These are phyloP conservation scores for Oligia fasciuncula DNA, from an alignment of 2,888 invertebrate species.

Conservation along the genomic window DNA sequence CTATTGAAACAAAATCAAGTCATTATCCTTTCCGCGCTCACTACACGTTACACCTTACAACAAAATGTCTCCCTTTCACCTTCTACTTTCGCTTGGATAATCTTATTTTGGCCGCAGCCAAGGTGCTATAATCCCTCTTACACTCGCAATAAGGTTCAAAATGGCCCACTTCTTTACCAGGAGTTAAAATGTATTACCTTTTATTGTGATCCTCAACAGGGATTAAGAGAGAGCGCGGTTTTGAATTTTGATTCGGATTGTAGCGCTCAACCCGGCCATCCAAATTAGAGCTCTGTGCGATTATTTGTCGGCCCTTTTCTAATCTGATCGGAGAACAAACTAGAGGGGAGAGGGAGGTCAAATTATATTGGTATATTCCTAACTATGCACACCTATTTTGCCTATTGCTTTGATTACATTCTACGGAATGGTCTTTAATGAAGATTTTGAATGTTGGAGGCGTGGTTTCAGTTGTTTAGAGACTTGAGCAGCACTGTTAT, in stretches of 20 bases:
- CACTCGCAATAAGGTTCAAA: conserved; percentile 76
- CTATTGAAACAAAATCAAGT: conserved; percentile 48
- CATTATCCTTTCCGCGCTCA: conserved; percentile 60
- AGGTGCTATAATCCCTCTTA: conserved; percentile 75
- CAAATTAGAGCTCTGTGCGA: conserved; percentile 82
- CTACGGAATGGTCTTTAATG: conserved; percentile 85
- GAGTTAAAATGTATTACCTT: conserved; percentile 90
- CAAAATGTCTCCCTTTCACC: conserved; percentile 90
- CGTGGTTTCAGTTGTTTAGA: conserved; percentile 79
- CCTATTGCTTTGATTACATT: conserved; percentile 88
- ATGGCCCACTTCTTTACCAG: conserved; percentile 69
- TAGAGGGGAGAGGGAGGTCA: conserved; percentile 71
- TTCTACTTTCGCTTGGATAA: conserved; percentile 90
- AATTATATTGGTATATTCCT: conserved; percentile 74
- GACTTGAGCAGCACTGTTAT: conserved; percentile 76
- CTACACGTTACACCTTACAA: conserved; percentile 76
- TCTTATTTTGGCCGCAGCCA: conserved; percentile 84
- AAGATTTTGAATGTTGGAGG: conserved; percentile 85
- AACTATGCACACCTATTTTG: conserved; percentile 88
- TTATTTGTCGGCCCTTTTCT: conserved; percentile 80
- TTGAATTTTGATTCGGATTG: conserved; percentile 90
- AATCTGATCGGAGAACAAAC: conserved; percentile 67
- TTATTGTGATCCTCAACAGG: conserved; percentile 90
- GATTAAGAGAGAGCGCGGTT: conserved; percentile 90
- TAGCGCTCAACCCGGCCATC: conserved; percentile 83